A percentile compares a stretch with the other conserved stretches of the same genome.
These are phyloP conservation scores for Agelaius tricolor DNA, from an alignment of 2,113 vertebrate genomes.

Conservation along the genomic window DNA sequence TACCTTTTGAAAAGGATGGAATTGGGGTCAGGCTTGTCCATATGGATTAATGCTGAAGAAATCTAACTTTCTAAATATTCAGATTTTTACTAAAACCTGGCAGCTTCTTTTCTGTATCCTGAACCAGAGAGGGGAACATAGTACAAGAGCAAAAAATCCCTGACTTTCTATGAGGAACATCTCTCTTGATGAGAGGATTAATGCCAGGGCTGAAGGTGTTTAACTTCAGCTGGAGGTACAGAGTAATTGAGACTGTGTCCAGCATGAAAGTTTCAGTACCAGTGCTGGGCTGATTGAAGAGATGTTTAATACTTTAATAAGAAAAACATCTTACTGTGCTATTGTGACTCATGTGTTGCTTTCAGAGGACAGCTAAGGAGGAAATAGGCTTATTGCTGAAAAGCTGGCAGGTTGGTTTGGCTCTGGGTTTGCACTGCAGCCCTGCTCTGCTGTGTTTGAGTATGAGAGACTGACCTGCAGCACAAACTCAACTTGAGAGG, in stretches of 20 bases:
- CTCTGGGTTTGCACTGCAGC: not conserved
- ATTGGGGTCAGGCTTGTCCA: not conserved
- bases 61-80: not conserved
- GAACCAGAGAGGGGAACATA: not conserved
- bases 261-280: not conserved
- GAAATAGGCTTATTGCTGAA: not conserved
- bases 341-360: not conserved
- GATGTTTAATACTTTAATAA: not conserved
- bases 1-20: not conserved
- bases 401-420: not conserved
- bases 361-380: not conserved
- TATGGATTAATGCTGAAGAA: not conserved
- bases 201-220: not conserved
- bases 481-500: not conserved
- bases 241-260: not conserved
- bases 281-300: not conserved
- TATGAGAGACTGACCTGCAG: not conserved
- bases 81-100: not conserved
- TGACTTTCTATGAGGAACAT: not conserved
- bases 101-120: not conserved
- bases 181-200: not conserved
- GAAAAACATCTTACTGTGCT: not conserved
- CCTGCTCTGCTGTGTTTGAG: not conserved
- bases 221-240: not conserved
- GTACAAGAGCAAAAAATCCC: not conserved